phyloP scores from a whole-genome alignment of 2,113 vertebrate species.

The Urocynchramus pylzowi region DNA sequence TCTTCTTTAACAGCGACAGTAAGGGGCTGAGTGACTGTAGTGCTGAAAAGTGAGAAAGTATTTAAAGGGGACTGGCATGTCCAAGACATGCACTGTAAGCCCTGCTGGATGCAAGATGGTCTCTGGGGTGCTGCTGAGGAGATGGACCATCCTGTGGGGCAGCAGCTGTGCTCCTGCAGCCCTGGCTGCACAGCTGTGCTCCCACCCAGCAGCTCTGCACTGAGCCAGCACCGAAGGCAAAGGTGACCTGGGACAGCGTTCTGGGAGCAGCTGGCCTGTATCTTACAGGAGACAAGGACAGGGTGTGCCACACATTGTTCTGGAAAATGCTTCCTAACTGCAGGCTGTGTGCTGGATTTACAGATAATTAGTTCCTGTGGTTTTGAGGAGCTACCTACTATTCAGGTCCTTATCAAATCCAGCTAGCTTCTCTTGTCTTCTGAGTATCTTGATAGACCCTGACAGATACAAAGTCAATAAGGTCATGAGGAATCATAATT shows the following conservation, averaged over 20 bases:
- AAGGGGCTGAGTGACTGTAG: neutral
- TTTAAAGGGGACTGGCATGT: neutral
- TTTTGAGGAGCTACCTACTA: neutral
- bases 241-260: neutral
- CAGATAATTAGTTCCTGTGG: neutral
- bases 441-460: neutral
- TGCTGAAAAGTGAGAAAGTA: neutral
- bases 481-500: neutral
- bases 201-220: neutral
- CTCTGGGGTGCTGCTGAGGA: neutral
- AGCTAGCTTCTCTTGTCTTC: neutral
- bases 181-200: neutral
- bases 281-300: neutral
- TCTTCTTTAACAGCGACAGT: neutral
- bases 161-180: neutral
- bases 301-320: neutral
- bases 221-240: accelerated
- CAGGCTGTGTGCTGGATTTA: neutral
- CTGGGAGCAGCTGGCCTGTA: neutral
- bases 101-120: neutral
- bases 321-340: neutral
- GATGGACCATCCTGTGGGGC: neutral
- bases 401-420: neutral
- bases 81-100: neutral
- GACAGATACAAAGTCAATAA: neutral